Evolutionary conservation across 1,140 invertebrate genomes (phyloP), one percentile per base, ranked within the genome.

Genomic region (Ips nitidus): DNA sequence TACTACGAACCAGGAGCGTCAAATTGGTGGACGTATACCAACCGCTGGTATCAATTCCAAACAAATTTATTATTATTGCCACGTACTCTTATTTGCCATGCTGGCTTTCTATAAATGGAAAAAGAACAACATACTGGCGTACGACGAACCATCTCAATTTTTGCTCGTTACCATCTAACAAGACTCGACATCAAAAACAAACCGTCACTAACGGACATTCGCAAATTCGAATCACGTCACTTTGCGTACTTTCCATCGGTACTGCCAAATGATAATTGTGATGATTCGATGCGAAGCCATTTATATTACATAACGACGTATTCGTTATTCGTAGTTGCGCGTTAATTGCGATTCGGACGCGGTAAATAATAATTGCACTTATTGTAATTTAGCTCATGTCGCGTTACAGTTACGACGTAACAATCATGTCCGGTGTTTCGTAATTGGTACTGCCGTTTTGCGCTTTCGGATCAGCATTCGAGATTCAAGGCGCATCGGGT

Each of bases 361-460:
- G 22, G 45, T 3, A 50, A 50, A 50, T 50, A 6, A 22, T 50
- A 50, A 50, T 50, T 50, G 3, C 45, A 50, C 45, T 50, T 50
- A 50, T 50, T 50, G 22, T 22, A 50, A 50, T 50, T 50, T 50
- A 55, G n/a, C 37, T 55, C 37, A 58, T 58, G 56, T 58, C 37
- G 40, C 56, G 56, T 58, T 41, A 58, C 56, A 40, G 56, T 58
- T 58, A 58, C 56, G 38, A 55, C n/a, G 37, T 38, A 22, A 58
- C 56, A 58, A 41, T 58, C 22, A 58, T 58, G 56, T 58, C 56
- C 56, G 40, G 56, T 41, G 40, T 58, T 58, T 58, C 40, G 40
- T 58, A 58, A 58, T 58, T 40, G 38, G 38, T 41, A 41, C 37
- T 58, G 56, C 40, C 56, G 56, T 58, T 58, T 53, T 53, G 52